Evolutionary conservation across 2,888 invertebrate genomes (phyloP).

Genomic region (Rotaria macrura): DNA sequence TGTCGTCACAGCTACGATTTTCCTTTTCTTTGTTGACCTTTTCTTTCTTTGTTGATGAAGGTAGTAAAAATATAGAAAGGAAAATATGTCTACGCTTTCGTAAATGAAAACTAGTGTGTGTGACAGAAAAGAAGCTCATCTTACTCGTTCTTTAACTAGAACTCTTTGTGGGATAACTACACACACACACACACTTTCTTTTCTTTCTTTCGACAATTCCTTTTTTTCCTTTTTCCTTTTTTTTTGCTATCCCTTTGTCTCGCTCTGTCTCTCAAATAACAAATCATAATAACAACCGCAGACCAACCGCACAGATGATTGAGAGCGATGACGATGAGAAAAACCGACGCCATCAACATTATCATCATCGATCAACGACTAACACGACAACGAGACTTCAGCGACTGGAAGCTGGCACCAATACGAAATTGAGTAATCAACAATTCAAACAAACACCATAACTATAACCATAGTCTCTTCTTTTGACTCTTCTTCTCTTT

Average conservation of each 20-base stretch:
- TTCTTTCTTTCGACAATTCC: not conserved
- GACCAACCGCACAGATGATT: conserved; percentile 1
- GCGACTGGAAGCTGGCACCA: not conserved
- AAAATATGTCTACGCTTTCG: not conserved
- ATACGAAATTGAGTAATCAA: conserved; percentile 8
- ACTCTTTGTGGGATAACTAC: not conserved
- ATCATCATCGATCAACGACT: conserved; percentile 1
- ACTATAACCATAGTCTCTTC: not conserved
- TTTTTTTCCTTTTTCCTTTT: not conserved
- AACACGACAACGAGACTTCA: not conserved
- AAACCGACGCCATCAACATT: not conserved
- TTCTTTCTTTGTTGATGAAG: not conserved
- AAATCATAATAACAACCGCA: conserved; percentile 12
- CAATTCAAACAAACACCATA: not conserved
- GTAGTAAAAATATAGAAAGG: not conserved
- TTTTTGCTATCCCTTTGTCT: not conserved
- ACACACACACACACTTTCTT: not conserved
- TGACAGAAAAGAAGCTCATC: conserved; percentile 1
- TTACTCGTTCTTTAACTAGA: not conserved
- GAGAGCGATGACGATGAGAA: conserved; percentile 8
- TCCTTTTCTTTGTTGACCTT: not conserved
- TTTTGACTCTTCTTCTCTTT: not conserved
- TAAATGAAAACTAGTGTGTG: not conserved
- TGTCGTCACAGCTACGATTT: not conserved
- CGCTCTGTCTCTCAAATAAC: not conserved